These are phyloP conservation scores for Manis crassicaudata DNA, from an alignment of 2,797 vertebrate species.

Conservation along the genomic window DNA sequence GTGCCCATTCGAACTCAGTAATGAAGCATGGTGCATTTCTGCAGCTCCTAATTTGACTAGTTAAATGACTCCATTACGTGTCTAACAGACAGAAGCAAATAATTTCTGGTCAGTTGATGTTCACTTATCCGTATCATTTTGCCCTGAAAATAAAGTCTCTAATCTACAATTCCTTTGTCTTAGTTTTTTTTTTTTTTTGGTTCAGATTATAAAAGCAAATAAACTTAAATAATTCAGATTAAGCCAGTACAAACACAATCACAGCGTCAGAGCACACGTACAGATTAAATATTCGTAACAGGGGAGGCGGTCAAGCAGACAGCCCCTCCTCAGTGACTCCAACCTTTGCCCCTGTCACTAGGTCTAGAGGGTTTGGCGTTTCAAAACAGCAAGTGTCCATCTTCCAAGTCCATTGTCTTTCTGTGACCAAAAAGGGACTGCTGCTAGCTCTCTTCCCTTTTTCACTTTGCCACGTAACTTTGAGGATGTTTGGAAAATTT, in stretches of 20 bases:
- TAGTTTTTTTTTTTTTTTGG: conserved; percentile 79
- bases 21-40: conserved; percentile 99
- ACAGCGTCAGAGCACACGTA: conserved; percentile 28
- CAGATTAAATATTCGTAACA: conserved; percentile 66
- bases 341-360: conserved; percentile 62
- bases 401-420: conserved; percentile 54
- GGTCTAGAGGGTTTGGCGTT: conserved; percentile 11
- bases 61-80: conserved; percentile 99
- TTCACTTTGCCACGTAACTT: conserved; percentile 81
- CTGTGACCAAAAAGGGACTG: conserved; percentile 52
- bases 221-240: conserved; percentile 85
- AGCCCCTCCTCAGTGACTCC: conserved; percentile 50
- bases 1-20: conserved; percentile 99
- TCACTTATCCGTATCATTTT: conserved; percentile 99
- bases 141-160: conserved; percentile 96
- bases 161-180: conserved; percentile 93
- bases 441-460: conserved; percentile 5
- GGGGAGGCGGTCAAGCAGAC: conserved; percentile 61
- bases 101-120: conserved; percentile 99
- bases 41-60: conserved; percentile 99
- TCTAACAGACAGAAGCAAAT: conserved; percentile 99
- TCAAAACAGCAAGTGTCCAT: conserved; percentile 59
- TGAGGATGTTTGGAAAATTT: conserved; percentile 78
- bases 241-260: conserved; percentile 82
- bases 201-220: conserved; percentile 87